Evolutionary conservation across 2,888 invertebrate genomes (phyloP).

Genomic region (Conistra vaccinii): DNA sequence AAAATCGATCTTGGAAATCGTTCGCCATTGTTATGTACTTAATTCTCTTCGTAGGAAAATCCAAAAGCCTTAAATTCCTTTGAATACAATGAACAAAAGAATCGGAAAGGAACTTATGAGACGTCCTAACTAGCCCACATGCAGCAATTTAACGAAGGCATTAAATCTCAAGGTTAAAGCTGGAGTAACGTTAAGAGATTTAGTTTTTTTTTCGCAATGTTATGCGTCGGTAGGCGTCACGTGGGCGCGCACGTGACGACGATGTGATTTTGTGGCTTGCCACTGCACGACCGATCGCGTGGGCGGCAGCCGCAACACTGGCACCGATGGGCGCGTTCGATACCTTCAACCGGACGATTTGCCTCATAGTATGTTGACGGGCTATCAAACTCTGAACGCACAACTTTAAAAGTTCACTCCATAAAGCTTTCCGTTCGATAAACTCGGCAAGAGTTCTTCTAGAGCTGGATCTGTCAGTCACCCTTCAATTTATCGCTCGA

Average conservation of each 20-base stretch:
- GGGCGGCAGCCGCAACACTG: constrained; percentile 84
- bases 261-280: constrained; percentile 78
- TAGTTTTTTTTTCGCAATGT: constrained; percentile 89
- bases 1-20: constrained; percentile 48
- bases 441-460: constrained; percentile 44
- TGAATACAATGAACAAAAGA: constrained; percentile 83
- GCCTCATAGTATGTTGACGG: constrained; percentile 70
- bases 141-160: constrained; percentile 85
- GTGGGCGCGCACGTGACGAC: constrained; percentile 89
- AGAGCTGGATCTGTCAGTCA: constrained; percentile 69
- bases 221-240: constrained; percentile 86
- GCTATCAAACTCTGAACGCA: constrained; percentile 58
- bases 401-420: constrained; percentile 44
- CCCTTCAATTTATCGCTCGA: constrained; percentile 72
- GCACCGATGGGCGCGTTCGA: constrained; percentile 68
- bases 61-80: constrained; percentile 67
- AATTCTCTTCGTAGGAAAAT: constrained; percentile 65
- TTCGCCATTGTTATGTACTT: constrained; percentile 55
- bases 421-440: constrained; percentile 31
- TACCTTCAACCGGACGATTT: constrained; percentile 68
- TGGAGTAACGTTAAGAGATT: constrained; percentile 84
- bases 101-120: constrained; percentile 77
- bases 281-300: constrained; percentile 83
- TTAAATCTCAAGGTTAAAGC: constrained; percentile 88
- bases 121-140: constrained; percentile 83